Evolutionary conservation across 2,888 invertebrate genomes (phyloP), one percentile per base, ranked within the genome.

Genomic region (Nomada lathburiana): DNA sequence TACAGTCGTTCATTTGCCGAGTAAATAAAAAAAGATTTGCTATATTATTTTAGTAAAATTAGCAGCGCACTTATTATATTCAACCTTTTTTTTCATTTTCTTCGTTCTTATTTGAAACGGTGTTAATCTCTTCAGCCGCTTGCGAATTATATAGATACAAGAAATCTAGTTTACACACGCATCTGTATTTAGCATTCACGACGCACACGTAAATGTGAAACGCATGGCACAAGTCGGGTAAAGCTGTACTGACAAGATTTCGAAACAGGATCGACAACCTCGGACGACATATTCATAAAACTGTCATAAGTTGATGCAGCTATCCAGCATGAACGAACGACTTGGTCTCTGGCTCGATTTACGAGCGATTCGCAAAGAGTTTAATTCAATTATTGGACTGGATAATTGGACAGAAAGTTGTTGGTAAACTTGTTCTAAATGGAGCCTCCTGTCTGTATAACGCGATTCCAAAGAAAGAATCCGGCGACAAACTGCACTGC

Each of bases 211-310:
- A 52, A 57, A 57, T 57, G 11, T n/a, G 57, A 18, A 20, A n/a
- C 55, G 11, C 26, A 4, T 16, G n/a, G 44, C 57, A 57, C 26
- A 26, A 26, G 42, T 23, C 2, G 16, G 10, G 18, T 20, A 18
- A 4, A 55, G 18, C n/a, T 5, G 42, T 23, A 18, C 23, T 44
- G 68, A n/a, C 42, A 42, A 57, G 57, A 55, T 55, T 64, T 70
- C 63, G 26, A 70, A 76, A 76, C 57, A 64, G 55, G 63, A 76
- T 70, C 50, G 70, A 76, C 70, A 76, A 70, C 70, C 57, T 63
- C 50, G 36, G 13, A 42, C 52, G 50, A 68, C 52, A 42, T n/a
- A 42, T 52, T 68, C 68, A 36, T 75, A 68, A 75, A 50, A 68
- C 57, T 68, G 60, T 20, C 65, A 11, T 53, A 36, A 52, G 29